Evolutionary conservation across 2,888 invertebrate species (phyloP).

Genomic region (Parnassius glacialis): DNA sequence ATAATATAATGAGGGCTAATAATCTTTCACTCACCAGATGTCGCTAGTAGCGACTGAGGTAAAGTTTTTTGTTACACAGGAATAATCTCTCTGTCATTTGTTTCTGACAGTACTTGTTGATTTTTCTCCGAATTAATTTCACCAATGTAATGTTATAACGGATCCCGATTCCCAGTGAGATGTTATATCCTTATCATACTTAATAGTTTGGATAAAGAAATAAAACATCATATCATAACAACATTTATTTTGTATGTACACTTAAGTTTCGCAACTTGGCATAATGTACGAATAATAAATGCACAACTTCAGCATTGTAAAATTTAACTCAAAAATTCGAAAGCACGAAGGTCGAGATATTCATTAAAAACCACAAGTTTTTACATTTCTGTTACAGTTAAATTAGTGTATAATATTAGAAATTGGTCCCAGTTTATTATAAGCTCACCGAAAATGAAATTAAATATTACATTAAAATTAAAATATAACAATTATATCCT

Average conservation of each 20-base stretch:
- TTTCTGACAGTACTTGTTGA: too few species aligned
- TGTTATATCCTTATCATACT: too few species aligned
- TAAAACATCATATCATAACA: constrained; percentile 46
- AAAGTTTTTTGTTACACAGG: too few species aligned
- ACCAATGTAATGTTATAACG: too few species aligned
- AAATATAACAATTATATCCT: constrained; percentile 4
- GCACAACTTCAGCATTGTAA: constrained; percentile 80
- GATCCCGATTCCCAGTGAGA: too few species aligned
- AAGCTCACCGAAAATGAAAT: constrained; percentile 40
- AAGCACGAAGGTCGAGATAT: constrained; percentile 52
- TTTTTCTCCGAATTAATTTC: too few species aligned
- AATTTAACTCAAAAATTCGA: constrained; percentile 47
- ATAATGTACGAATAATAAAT: constrained; percentile 79
- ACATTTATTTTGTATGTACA: constrained; percentile 79
- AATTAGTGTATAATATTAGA: constrained; percentile 47
- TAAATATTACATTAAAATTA: constrained; percentile 9
- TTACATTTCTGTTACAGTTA: constrained; percentile 39
- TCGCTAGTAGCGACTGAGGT: too few species aligned
- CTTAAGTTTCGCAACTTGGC: constrained; percentile 67
- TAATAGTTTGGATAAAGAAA: background rate
- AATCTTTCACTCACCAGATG: too few species aligned
- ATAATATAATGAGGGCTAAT: too few species aligned
- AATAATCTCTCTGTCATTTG: too few species aligned
- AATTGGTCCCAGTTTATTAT: constrained; percentile 68
- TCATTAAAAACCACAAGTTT: constrained; percentile 26